Evolutionary conservation across 2,888 invertebrate genomes (phyloP), one percentile per base, ranked within the genome.

Genomic region (Athalia rosae): DNA sequence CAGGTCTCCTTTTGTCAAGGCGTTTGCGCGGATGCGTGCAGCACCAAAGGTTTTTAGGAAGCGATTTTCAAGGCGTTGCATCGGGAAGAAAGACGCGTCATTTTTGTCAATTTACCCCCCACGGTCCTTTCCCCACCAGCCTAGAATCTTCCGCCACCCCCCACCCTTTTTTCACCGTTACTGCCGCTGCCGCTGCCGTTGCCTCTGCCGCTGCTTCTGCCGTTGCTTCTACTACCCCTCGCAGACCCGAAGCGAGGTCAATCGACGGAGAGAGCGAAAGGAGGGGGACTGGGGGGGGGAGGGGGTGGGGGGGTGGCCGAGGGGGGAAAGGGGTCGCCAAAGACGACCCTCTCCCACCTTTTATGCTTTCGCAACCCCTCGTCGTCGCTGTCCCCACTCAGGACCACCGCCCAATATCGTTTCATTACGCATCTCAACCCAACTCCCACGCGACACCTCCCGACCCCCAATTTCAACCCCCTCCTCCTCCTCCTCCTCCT

Each of bases 231-330:
- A 79, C 77, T 80, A 81, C 78, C 74, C 78, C 83, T 82, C 81
- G 80, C 28, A 28, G 28, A 82, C 85, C 85, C 87, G 87, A 87
- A 87, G 88, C 87, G 89, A 88, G 89, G 88, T 89, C 89, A 89
- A 87, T 89, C 88, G 87, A 84, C 85, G 86, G 85, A 85, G 87
- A 83, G 86, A 85, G 83, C 80, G 63, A 53, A 13, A 45, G 47
- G 56, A 59, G n/a, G 41, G 48, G 13, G 79, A 79, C 73, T n/a
- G 67, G 58, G 83, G 83, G 87, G 87, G 86, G 86, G 84, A 84
- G 81, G 61, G 15, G 61, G 61, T 7, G 61, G 50, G 50, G n/a
- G 59, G 59, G 13, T 28, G 11, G 61, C 45, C 41, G 78, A 43
- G 64, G 4, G 76, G 47, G 59, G 53, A 56, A 61, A 53, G 56